phyloP scores from a whole-genome alignment of 2,113 vertebrate genomes.

The Australoheros scitulus region DNA sequence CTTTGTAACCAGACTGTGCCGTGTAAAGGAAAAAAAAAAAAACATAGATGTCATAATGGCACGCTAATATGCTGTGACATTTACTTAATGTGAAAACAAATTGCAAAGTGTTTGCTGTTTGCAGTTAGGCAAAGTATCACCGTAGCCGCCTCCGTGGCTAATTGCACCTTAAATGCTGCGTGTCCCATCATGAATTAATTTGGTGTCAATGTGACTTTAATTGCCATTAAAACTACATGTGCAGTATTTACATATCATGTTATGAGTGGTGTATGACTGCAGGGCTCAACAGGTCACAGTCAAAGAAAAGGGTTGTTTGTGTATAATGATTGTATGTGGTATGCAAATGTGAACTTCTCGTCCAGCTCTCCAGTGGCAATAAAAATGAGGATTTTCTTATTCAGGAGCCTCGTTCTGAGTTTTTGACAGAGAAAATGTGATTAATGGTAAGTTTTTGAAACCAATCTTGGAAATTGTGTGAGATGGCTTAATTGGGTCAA shows the following conservation, averaged over 20 bases:
- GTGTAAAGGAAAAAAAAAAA: neutral
- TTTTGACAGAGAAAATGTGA: slow-evolving; percentile 47
- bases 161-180: slow-evolving; percentile 72
- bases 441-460: slow-evolving; percentile 48
- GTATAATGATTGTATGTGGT: neutral
- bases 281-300: slow-evolving; percentile 54
- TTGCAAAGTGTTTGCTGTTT: slow-evolving; percentile 61
- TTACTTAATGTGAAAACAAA: slow-evolving; percentile 72
- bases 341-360: neutral
- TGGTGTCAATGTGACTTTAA: slow-evolving; percentile 70
- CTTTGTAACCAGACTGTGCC: slow-evolving; percentile 5
- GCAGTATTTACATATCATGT: slow-evolving; percentile 68
- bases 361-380: neutral
- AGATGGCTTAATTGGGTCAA: slow-evolving; percentile 67
- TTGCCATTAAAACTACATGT: slow-evolving; percentile 60
- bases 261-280: slow-evolving; percentile 34
- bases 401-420: neutral
- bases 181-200: slow-evolving; percentile 69
- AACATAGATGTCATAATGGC: slow-evolving; percentile 34
- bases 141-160: slow-evolving; percentile 58
- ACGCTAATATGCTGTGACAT: slow-evolving; percentile 71
- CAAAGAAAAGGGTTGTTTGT: slow-evolving; percentile 23
- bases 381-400: slow-evolving; percentile 6
- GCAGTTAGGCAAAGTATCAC: slow-evolving; percentile 51
- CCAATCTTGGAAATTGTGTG: slow-evolving; percentile 40